Percentiles rank a stretch among this genome's conserved stretches.
phyloP scores from a whole-genome alignment of 2,113 vertebrate genomes.

The Hippocampus zosterae region DNA sequence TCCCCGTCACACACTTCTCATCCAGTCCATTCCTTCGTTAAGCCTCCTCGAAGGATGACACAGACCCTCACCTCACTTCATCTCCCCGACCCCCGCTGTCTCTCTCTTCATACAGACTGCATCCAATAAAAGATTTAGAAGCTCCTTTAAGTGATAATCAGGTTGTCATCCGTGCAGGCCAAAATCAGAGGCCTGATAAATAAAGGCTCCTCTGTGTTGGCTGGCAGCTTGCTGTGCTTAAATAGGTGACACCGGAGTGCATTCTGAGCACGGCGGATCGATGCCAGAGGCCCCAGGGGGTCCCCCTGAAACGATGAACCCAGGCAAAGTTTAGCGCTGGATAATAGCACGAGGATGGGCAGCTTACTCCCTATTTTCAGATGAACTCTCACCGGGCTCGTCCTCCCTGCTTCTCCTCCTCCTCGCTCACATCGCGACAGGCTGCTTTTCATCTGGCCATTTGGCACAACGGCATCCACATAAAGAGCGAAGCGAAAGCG shows the following conservation, averaged over 20 bases:
- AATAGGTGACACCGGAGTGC: constrained; percentile 70
- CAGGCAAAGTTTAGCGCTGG: constrained; percentile 70
- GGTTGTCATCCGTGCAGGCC: constrained; percentile 66
- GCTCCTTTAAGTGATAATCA: constrained; percentile 71
- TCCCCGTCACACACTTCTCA: constrained; percentile 28
- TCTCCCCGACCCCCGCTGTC: constrained; percentile 40
- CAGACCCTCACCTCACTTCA: constrained; percentile 42
- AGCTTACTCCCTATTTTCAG: constrained; percentile 58
- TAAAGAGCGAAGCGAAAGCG: constrained; percentile 22
- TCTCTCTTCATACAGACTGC: constrained; percentile 44
- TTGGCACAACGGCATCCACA: constrained; percentile 46
- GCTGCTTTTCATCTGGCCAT: constrained; percentile 38
- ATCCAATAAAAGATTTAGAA: constrained; percentile 61
- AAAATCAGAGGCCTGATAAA: constrained; percentile 69
- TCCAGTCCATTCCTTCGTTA: constrained; percentile 31
- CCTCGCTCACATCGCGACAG: constrained; percentile 24
- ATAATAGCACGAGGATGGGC: constrained; percentile 62
- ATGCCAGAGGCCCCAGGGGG: constrained; percentile 70
- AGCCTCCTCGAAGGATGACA: constrained; percentile 54
- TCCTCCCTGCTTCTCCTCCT: constrained; percentile 27
- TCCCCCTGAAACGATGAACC: constrained; percentile 60
- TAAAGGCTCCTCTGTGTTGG: constrained; percentile 66
- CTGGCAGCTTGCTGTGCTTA: constrained; percentile 57
- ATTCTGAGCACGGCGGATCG: constrained; percentile 64
- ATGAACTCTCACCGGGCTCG: constrained; percentile 39